Base-by-base conservation (phyloP, 2,797 vertebrate genomes). In the Pelobates cultripes region DNA sequence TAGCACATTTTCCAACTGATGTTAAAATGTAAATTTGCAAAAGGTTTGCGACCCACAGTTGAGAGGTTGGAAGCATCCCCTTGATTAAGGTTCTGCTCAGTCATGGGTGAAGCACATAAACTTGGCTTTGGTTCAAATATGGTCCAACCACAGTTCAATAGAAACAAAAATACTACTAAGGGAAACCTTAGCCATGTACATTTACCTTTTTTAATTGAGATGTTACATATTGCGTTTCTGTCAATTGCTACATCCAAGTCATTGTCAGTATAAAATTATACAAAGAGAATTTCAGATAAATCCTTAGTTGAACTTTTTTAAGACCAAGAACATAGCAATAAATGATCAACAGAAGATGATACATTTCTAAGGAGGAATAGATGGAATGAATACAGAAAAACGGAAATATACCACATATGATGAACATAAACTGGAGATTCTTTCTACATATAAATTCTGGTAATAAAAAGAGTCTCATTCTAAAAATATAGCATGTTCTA, bases 21-120 rank as follows among this genome's bases (percentile, higher is more conserved):
- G 91, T 92, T 90, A 86, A 84, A 90, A 91, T 90, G 88, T 89
- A 91, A 90, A 91, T 90, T 91, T 90, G 86, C 86, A 85, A 87
- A 88, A 90, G 88, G 89, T 86, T 87, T 88, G 88, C 73, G 85
- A 87, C 91, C 89, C 53, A 0, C 76, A 89, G 87, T 88, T 86
- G 77, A 86, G 79, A 87, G 91, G 90, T 88, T 86, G 88, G 86
- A 88, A 88, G 84, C 86, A 85, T 86, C 69, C 79, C 83, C 89
- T 91, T 91, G 90, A 90, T 91, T 89, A 90, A 85, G 89, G 88
- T 83, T 91, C 90, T 88, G 88, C 69, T 91, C 89, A 90, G 88
- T 91, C 86, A 89, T 43, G 72, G 89, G 86, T 87, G 89, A 92
- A 87, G 85, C 3, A 83, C 71, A 86, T 83, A 85, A 76, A 87